A percentile compares a stretch with the other conserved stretches of the same genome.
phyloP scores from a whole-genome alignment of 35 echinoderm and acorn worm genomes.

The Acanthaster planci region DNA sequence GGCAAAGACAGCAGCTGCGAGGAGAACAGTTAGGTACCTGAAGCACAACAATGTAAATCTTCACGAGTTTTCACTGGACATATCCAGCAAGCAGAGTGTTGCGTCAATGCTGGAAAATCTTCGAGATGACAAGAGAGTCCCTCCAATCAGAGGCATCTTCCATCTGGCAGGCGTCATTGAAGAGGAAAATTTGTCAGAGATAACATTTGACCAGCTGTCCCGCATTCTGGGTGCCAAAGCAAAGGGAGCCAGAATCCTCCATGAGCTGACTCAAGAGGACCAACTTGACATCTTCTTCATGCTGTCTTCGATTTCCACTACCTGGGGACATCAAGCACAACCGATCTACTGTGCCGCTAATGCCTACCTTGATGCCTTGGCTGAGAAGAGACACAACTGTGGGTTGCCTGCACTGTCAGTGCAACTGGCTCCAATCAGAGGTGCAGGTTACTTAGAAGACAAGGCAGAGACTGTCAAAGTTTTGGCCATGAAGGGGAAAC shows the following conservation, averaged over 20 bases:
- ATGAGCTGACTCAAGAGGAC: constrained; percentile 44
- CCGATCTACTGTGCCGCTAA: constrained; percentile 43
- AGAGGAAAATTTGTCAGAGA: constrained; percentile 37
- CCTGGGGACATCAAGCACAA: constrained; percentile 66
- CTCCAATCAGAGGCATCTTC: constrained; percentile 65
- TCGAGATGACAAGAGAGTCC: constrained; percentile 15
- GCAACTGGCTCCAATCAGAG: constrained; percentile 63
- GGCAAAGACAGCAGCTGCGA: constrained; percentile 6
- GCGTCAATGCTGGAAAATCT: neutral
- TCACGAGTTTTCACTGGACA: constrained; percentile 32
- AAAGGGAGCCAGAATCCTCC: constrained; percentile 37
- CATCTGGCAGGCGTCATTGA: constrained; percentile 50
- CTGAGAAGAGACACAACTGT: constrained; percentile 33
- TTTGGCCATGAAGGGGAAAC: constrained; percentile 40
- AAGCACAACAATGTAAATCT: constrained; percentile 42
- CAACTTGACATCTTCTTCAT: constrained; percentile 75
- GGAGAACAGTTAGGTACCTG: constrained; percentile 48
- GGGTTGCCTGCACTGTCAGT: constrained; percentile 69
- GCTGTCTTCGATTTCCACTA: constrained; percentile 46
- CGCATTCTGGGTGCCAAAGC: constrained; percentile 42
- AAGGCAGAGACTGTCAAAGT: constrained; percentile 13
- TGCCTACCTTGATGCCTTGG: constrained; percentile 47
- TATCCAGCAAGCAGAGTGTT: neutral
- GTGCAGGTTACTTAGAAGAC: constrained; percentile 57
- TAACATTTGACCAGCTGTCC: constrained; percentile 6